Base-by-base conservation (phyloP, 2,113 vertebrate species). In the Coturnix japonica region DNA sequence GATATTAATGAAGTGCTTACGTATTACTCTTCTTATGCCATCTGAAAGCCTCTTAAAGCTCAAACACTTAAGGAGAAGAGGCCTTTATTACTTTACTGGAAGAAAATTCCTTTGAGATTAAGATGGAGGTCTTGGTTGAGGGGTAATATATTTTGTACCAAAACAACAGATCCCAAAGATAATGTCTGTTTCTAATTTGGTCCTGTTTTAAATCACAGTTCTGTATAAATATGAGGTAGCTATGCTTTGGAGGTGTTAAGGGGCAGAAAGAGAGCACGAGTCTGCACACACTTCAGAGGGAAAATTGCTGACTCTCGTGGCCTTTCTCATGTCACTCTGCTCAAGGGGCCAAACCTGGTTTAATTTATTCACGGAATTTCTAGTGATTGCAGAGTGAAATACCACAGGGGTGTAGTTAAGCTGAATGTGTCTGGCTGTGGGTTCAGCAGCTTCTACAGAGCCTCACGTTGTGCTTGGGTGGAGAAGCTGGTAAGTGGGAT, bases 81-180 rank as follows among this genome's bases (percentile, higher is more conserved):
- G 51, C 37, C 65, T 83, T 94, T 87, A 90, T 94, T 95, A 49
- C 53, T 92, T 76, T 2, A 7, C 57, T 25, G 33, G 60, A 60
- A 91, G 76, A 63, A 90, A 90, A 88, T 65, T 95, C 82, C 57
- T 66, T 64, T 30, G 95, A 82, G 90, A 95, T 91, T 92, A 94
- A 70, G 85, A 60, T 22, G 81, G 91, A 90, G 74, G 49, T 77
- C 78, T 77, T 10, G 2, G 12, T 3, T 81, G 72, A 83, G 30
- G 33, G 70, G 41, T 57, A 77, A 73, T 87, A 77, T 25, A 41
- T 93, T 91, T 90, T 81, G 35, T 79, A 91, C 70, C 47, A 37
- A 87, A 95, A 95, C 75, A 71, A 19, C 54, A 86, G 67, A 93
- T 74, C 91, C 56, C 73, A 73, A n/a, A 89, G 60, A 37, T 78